Base-by-base conservation (phyloP, 2,113 vertebrate genomes). In the Corythoichthys haematopterus region DNA sequence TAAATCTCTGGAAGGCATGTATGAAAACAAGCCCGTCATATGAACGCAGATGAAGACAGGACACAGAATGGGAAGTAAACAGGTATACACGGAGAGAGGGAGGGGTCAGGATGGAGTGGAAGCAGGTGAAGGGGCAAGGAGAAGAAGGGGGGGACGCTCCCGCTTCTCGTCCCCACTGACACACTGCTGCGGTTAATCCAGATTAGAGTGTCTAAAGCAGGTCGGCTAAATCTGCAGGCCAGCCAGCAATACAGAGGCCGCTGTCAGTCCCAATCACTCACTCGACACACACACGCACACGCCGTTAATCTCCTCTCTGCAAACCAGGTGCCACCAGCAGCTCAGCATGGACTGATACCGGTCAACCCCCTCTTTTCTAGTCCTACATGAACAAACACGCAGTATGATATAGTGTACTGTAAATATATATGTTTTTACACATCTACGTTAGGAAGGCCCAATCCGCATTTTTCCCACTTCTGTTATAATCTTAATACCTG, bases 121-220 rank as follows among this genome's bases (percentile, higher is more conserved):
- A 72, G 68, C 68, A 82, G 83, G 82, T 83, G 79, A 83, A 70
- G 82, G 79, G 81, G 70, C 46, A 80, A 69, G 14, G 65, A 80
- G 70, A 28, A 66, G 63, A 68, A 71, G 76, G 76, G 68, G 40
- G 73, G 70, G 76, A 64, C 77, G 77, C 72, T 77, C 77, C 20
- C 33, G 20, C 63, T 80, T 72, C 70, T 70, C 70, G 83, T 88
- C 87, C 87, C 84, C 85, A 87, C 83, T 88, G 87, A 91, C 89
- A 91, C 87, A 89, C 89, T 89, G 78, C 72, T 83, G 84, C 81
- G 68, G 77, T 88, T 92, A 92, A 92, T 92, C 91, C 91, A 92
- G 91, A 92, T 92, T 92, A 92, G 79, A 85, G 80, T 70, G 89
- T 91, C 90, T 91, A 91, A 92, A 92, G 91, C 88, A 86, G 85